Evolutionary conservation across 1,140 invertebrate genomes (phyloP).

Genomic region (Portunus trituberculatus): DNA sequence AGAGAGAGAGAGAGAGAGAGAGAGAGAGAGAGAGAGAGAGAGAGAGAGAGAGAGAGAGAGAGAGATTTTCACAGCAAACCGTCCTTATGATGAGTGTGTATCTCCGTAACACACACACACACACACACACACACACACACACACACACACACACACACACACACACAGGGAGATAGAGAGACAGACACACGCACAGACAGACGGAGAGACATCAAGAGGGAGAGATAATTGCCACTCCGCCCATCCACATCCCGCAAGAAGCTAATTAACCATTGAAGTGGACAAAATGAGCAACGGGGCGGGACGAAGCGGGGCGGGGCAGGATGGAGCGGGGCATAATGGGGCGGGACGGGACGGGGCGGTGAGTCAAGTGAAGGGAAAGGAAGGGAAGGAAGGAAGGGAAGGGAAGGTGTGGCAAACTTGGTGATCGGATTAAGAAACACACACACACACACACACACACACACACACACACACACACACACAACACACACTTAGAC

Average conservation of each 20-base stretch:
- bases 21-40: constrained; percentile 32
- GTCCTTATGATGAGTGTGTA: no score
- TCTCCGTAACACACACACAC: no score
- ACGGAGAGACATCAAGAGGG: no score
- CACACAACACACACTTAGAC: neutral
- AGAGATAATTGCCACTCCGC: no score
- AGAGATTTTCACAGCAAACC: neutral
- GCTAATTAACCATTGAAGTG: no score
- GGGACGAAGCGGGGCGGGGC: no score
- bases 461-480: constrained; percentile 41
- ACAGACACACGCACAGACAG: neutral
- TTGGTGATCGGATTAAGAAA: neutral
- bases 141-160: constrained; percentile 36
- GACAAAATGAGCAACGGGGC: no score
- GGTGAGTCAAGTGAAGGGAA: neutral
- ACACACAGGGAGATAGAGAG: neutral
- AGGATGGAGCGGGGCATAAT: no score
- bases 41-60: neutral
- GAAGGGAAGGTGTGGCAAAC: neutral
- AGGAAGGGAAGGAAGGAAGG: neutral
- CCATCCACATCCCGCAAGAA: no score
- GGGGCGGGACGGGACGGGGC: no score
- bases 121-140: constrained; percentile 27
- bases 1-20: constrained; percentile 38
- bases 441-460: neutral